Evolutionary conservation across 2,888 invertebrate genomes (phyloP), one percentile per base, ranked within the genome.

Genomic region (Agriopis marginaria): DNA sequence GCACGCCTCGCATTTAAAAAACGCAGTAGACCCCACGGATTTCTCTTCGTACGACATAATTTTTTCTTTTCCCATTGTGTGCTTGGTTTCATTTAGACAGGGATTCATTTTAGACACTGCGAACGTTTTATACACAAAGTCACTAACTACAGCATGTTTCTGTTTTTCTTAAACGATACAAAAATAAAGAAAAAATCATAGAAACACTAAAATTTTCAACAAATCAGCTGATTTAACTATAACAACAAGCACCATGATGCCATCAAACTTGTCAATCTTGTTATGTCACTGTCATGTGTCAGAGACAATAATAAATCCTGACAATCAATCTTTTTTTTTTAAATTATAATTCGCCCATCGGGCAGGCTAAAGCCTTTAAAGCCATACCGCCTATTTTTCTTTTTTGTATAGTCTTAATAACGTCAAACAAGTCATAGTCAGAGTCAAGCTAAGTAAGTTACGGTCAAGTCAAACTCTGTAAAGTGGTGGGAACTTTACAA

Each of bases 1-100:
- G 77, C 95, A 95, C 9, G 95, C 91, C 74, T 93, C 94, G 75
- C 95, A 95, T 81, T 95, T 91, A 79, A 92, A 95, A 75, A 95
- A 95, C 59, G 91, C 81, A 23, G 94, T 93, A 10, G 93, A 91
- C 0, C 94, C 95, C 50, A 94, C 91, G 1, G 92, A 91, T 79
- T 94, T 94, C 77, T 93, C 93, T 72, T 92, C 91, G 72, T 94
- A 94, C 39, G 93, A 92, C 89, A 93, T 93, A 42, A 93, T 86
- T 75, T 93, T 94, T 76, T 91, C 91, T 68, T 89, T 90, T 7
- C 84, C 74, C 66, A 83, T 60, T 56, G 82, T 77, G 64, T 84
- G 84, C 72, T 86, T 87, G 9, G 75, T 72, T 55, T 86, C 82
- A 58, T 72, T 76, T 59, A 63, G 7, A 47, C 11, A 63, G 12